Evolutionary conservation across 2,797 vertebrate genomes (phyloP).

Genomic region (Eptatretus atami): DNA sequence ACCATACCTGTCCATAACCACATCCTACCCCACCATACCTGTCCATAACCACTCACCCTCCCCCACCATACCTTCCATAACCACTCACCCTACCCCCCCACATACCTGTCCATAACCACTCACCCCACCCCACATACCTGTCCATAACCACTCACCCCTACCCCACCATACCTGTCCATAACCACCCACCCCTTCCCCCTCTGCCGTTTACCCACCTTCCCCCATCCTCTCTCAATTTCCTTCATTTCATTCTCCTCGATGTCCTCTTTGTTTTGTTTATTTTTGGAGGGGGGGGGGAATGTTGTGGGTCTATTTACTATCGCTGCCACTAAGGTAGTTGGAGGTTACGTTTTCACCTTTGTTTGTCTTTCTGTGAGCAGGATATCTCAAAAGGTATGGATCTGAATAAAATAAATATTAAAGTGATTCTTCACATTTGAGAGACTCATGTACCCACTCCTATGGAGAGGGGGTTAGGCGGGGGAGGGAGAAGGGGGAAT

Average conservation of each 20-base stretch:
- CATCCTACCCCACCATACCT: slow-evolving; percentile 3
- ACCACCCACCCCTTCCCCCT: background rate
- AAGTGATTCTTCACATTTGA: too few relatives aligned
- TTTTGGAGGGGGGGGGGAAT: background rate
- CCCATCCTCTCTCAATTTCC: background rate
- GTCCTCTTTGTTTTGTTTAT: background rate
- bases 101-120: background rate
- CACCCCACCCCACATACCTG: slow-evolving; percentile 1
- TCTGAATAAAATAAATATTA: too few relatives aligned
- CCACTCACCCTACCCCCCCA: slow-evolving; percentile 2
- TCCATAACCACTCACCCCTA: background rate
- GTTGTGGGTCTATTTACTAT: background rate
- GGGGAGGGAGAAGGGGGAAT: too few relatives aligned
- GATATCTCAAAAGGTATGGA: background rate
- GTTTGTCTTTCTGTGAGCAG: too few relatives aligned
- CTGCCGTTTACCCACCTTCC: background rate
- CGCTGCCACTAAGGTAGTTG: background rate
- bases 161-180: slow-evolving; percentile 1
- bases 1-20: background rate
- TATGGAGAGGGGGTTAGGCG: too few relatives aligned
- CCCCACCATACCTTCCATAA: background rate
- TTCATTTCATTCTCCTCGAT: too few relatives aligned
- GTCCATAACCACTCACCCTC: background rate
- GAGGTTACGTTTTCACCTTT: background rate
- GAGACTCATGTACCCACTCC: too few relatives aligned